Conservation (phyloP, 1,140 invertebrate species). For the Zaprionus ghesquierei region DNA sequence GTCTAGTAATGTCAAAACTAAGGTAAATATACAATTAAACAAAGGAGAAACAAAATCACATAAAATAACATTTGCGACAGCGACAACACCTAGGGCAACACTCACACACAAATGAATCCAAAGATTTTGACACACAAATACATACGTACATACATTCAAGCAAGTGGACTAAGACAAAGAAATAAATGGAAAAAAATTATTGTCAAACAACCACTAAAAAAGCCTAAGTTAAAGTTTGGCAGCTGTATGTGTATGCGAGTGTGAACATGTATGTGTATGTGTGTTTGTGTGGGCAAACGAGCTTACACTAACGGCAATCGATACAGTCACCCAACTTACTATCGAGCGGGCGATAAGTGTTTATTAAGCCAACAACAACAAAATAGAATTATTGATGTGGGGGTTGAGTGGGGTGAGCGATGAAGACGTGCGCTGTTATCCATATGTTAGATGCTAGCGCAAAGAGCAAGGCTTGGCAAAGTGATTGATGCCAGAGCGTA, state of each 20-base stretch:
- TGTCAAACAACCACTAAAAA: slow-evolving; percentile 51
- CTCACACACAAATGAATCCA: slow-evolving; percentile 29
- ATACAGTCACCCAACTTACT: slow-evolving; percentile 35
- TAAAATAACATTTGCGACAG: slow-evolving; percentile 21
- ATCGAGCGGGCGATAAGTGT: slow-evolving; percentile 52
- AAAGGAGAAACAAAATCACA: slow-evolving; percentile 13
- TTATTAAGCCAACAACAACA: slow-evolving; percentile 68
- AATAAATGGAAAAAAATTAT: slow-evolving; percentile 4
- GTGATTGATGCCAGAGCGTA: slow-evolving; percentile 21
- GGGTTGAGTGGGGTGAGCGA: slow-evolving; percentile 32
- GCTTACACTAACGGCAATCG: slow-evolving; percentile 35
- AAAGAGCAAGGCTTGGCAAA: slow-evolving; percentile 23
- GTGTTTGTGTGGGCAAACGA: slow-evolving; percentile 12
- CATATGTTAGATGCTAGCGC: slow-evolving; percentile 10
- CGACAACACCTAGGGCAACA: slow-evolving; percentile 29
- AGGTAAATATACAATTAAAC: slow-evolving; percentile 40
- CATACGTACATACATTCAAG: neutral
- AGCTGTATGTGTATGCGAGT: slow-evolving; percentile 41
- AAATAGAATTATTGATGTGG: slow-evolving; percentile 49
- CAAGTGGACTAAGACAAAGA: slow-evolving; percentile 2
- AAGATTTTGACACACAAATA: slow-evolving; percentile 25
- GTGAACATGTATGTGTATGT: slow-evolving; percentile 8
- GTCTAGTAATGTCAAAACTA: slow-evolving; percentile 38
- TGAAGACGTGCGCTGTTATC: slow-evolving; percentile 32
- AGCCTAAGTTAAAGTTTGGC: slow-evolving; percentile 43